Conservation (phyloP, 2,888 invertebrate genomes). For the Deladenus siricidicola region DNA sequence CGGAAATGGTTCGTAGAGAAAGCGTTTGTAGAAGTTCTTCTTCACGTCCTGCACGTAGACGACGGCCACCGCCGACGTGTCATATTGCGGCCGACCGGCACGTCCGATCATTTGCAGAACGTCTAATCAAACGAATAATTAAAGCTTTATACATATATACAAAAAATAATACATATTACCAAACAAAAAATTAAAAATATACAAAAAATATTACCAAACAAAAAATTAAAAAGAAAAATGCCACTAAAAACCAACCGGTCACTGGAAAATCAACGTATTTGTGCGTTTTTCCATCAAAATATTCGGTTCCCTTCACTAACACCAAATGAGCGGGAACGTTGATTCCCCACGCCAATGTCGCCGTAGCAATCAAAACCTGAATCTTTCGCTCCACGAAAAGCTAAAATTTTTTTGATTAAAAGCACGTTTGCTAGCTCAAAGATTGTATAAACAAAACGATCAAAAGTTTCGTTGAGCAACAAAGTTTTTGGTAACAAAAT, state of each 20-base stretch:
- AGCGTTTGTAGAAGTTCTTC: slow-evolving; percentile 97
- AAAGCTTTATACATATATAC: neutral
- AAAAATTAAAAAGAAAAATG: slow-evolving; percentile 1
- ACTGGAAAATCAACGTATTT: slow-evolving; percentile 99
- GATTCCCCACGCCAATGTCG: slow-evolving; percentile 97
- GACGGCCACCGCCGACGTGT: slow-evolving; percentile 69
- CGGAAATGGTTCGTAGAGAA: slow-evolving; percentile 96
- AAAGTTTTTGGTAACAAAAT: too few species aligned
- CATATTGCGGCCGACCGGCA: slow-evolving; percentile 93
- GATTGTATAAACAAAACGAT: too few species aligned
- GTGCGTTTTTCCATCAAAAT: slow-evolving; percentile 89
- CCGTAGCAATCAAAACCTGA: slow-evolving; percentile 83
- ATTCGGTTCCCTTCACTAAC: slow-evolving; percentile 97
- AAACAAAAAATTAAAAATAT: neutral
- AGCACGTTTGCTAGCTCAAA: too few species aligned
- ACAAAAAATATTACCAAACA: neutral
- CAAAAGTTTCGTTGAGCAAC: too few species aligned
- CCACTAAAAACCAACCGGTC: slow-evolving; percentile 60
- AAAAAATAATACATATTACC: neutral
- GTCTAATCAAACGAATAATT: slow-evolving; percentile 61
- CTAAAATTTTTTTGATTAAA: slow-evolving; percentile 11
- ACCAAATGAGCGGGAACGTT: slow-evolving; percentile 97
- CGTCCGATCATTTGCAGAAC: slow-evolving; percentile 99
- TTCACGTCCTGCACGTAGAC: slow-evolving; percentile 71
- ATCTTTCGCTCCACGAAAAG: slow-evolving; percentile 50